These are phyloP conservation scores for Enteromius treurensis DNA, from an alignment of 2,797 vertebrate genomes.

Conservation along the genomic window DNA sequence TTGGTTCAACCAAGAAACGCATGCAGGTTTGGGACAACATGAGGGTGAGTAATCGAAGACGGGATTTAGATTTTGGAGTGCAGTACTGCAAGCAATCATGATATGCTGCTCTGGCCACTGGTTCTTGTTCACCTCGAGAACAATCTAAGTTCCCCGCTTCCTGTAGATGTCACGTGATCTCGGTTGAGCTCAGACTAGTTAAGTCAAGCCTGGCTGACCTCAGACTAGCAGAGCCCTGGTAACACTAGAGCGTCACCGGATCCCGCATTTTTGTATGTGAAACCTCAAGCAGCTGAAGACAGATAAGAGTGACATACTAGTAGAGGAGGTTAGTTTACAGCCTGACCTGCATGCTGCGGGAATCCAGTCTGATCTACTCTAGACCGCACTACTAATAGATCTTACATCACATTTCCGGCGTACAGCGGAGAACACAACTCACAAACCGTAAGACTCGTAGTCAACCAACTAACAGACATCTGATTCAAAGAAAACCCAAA, in stretches of 20 bases:
- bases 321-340: conserved; percentile 37
- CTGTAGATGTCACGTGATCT: conserved; percentile 26
- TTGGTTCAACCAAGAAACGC: no score
- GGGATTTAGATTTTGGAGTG: no score
- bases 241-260: conserved; percentile 35
- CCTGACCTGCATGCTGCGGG: neutral
- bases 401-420: neutral
- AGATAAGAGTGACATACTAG: conserved; percentile 37
- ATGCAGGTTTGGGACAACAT: no score
- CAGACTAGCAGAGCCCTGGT: conserved; percentile 32
- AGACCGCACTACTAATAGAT: neutral
- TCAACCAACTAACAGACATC: neutral
- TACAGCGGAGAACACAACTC: neutral
- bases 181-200: conserved; percentile 18
- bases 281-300: conserved; percentile 40
- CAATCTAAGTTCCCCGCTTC: neutral
- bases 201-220: conserved; percentile 3
- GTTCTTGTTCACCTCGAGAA: neutral
- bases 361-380: conserved; percentile 8
- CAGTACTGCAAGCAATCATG: neutral
- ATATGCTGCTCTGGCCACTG: neutral
- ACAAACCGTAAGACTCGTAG: neutral
- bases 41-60: no score
- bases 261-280: conserved; percentile 35
- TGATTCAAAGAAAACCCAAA: neutral